Evolutionary conservation across 2,888 invertebrate genomes (phyloP).

Genomic region (Leistus spinibarbis): DNA sequence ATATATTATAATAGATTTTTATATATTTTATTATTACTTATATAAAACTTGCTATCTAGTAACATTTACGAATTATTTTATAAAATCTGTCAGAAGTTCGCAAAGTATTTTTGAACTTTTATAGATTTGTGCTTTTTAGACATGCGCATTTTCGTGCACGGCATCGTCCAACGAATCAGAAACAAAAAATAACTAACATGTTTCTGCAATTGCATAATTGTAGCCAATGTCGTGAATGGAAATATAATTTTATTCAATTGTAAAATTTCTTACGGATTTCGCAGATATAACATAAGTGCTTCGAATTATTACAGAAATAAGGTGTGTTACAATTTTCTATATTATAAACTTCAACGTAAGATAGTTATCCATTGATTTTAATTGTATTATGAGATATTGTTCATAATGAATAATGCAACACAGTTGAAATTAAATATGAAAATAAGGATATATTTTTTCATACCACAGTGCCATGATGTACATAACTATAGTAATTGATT

Average conservation of each 20-base stretch:
- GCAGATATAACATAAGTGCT: neutral
- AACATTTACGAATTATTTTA: neutral
- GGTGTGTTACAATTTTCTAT: too few species aligned
- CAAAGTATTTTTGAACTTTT: neutral
- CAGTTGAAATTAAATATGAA: neutral
- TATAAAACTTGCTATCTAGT: neutral
- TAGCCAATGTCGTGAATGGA: too few species aligned
- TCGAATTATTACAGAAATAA: neutral
- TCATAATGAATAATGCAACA: neutral
- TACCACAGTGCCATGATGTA: constrained; percentile 31
- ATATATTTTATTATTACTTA: neutral
- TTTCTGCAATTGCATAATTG: too few species aligned
- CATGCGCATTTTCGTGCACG: neutral
- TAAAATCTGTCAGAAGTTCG: neutral
- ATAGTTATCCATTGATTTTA: neutral
- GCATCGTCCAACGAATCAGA: too few species aligned
- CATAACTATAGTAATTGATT: constrained; percentile 14
- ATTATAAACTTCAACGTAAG: neutral
- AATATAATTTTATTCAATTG: neutral
- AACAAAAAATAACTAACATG: too few species aligned
- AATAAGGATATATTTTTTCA: constrained; percentile 25
- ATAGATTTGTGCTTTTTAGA: neutral
- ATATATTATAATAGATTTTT: neutral
- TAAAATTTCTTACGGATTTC: neutral
- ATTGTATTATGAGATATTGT: neutral